Conservation (phyloP, 2,888 invertebrate genomes). For the Metallyticus violacea region DNA sequence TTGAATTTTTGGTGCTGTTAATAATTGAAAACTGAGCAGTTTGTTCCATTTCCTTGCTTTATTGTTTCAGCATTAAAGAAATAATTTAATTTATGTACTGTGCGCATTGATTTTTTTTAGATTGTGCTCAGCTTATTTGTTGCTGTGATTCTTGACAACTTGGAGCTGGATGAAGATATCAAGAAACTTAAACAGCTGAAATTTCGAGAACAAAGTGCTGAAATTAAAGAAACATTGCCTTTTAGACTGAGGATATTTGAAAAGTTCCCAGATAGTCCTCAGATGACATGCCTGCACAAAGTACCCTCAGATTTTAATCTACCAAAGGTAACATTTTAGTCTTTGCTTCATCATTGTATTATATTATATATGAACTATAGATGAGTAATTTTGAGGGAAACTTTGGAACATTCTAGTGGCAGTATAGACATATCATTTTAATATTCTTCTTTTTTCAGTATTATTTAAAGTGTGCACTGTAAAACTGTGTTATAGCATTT, state of each 20-base stretch:
- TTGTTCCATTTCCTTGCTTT: not conserved
- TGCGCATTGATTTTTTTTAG: constrained; percentile 48
- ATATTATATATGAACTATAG: too few relatives aligned
- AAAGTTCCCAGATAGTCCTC: constrained; percentile 96
- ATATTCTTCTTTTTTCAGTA: too few relatives aligned
- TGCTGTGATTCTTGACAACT: constrained; percentile 98
- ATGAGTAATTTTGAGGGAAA: too few relatives aligned
- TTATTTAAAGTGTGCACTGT: too few relatives aligned
- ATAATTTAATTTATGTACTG: not conserved
- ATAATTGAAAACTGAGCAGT: not conserved
- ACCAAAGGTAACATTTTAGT: constrained; percentile 65
- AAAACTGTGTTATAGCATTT: too few relatives aligned
- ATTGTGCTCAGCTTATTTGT: constrained; percentile 99
- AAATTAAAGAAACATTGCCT: constrained; percentile 95
- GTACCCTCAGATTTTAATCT: constrained; percentile 89
- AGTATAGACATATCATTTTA: too few relatives aligned
- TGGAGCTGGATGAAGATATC: constrained; percentile 98
- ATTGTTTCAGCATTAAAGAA: not conserved
- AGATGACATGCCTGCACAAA: constrained; percentile 94
- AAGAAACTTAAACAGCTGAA: constrained; percentile 97
- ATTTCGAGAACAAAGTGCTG: constrained; percentile 96
- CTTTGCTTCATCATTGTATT: not conserved
- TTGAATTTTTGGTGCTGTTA: not conserved
- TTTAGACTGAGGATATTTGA: constrained; percentile 94
- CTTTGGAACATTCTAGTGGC: too few relatives aligned